Evolutionary conservation across 2,888 invertebrate species (phyloP).

Genomic region (Agrochola litura): DNA sequence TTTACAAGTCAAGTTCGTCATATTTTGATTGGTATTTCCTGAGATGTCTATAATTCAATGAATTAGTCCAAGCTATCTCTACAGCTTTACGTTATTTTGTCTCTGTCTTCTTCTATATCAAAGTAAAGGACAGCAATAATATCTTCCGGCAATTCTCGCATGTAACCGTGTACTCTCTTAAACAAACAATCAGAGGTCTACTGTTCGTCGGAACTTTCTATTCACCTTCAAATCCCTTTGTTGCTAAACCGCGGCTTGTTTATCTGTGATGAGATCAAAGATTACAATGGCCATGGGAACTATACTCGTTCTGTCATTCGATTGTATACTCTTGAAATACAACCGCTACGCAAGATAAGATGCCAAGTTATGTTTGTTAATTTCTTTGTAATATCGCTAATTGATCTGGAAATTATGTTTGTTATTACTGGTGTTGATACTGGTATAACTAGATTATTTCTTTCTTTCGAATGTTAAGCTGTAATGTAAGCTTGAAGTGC

Average conservation of each 20-base stretch:
- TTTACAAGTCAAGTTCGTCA: neutral
- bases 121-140: neutral
- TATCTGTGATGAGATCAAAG: conserved; percentile 70
- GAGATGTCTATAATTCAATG: neutral
- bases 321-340: conserved; percentile 56
- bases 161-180: conserved; percentile 9
- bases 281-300: conserved; percentile 67
- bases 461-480: neutral
- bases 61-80: neutral
- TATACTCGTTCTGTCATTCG: conserved; percentile 59
- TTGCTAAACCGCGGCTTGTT: conserved; percentile 63
- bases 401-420: conserved; percentile 24
- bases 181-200: conserved; percentile 40
- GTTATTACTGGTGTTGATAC: neutral
- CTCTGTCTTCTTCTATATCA: neutral
- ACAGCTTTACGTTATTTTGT: neutral
- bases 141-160: neutral
- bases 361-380: neutral
- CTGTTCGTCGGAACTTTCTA: conserved; percentile 52
- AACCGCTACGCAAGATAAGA: conserved; percentile 47
- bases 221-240: conserved; percentile 67
- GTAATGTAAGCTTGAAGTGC: neutral
- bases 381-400: conserved; percentile 23
- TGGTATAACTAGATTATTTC: too few relatives aligned
- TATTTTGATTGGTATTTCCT: neutral